These are phyloP conservation scores for Trypoxylus dichotomus DNA, from an alignment of 1,140 invertebrate species.

Conservation along the genomic window DNA sequence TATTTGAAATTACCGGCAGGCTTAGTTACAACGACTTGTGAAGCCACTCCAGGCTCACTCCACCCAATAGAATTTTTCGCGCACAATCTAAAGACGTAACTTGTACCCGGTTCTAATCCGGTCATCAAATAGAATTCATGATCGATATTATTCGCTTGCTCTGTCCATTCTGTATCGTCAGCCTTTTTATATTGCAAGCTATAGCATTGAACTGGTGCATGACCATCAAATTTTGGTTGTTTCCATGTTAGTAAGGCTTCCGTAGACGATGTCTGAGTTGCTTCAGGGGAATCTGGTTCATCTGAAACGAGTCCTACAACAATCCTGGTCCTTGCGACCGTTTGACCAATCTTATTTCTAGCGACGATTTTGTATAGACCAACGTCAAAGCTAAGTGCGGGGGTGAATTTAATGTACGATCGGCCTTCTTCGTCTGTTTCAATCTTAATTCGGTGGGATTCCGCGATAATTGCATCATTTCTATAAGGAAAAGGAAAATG, in stretches of 20 bases:
- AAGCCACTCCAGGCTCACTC: constrained; percentile 79
- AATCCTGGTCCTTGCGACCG: constrained; percentile 72
- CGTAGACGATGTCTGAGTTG: constrained; percentile 77
- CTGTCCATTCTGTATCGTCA: constrained; percentile 83
- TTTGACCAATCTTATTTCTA: constrained; percentile 81
- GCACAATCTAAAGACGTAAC: constrained; percentile 86
- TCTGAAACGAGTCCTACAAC: constrained; percentile 74
- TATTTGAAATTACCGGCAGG: constrained; percentile 55
- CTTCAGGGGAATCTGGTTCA: constrained; percentile 84
- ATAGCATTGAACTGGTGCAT: constrained; percentile 82
- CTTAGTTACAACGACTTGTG: constrained; percentile 69
- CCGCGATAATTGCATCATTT: constrained; percentile 83
- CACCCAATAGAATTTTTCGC: constrained; percentile 93
- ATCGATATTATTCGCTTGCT: constrained; percentile 84
- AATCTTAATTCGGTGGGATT: constrained; percentile 77
- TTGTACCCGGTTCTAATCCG: constrained; percentile 73
- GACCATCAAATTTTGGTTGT: constrained; percentile 76
- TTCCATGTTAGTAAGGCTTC: constrained; percentile 89
- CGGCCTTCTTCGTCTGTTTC: constrained; percentile 74
- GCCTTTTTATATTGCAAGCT: constrained; percentile 77
- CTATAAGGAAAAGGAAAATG: constrained; percentile 49
- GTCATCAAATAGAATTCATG: constrained; percentile 90
- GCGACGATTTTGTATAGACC: constrained; percentile 96
- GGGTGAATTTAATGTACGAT: constrained; percentile 75
- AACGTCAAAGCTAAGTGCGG: constrained; percentile 76